Percentiles rank a stretch among this genome's conserved stretches.
Conservation (phyloP, 2,888 invertebrate genomes). For the Ypsolopha sequella region DNA sequence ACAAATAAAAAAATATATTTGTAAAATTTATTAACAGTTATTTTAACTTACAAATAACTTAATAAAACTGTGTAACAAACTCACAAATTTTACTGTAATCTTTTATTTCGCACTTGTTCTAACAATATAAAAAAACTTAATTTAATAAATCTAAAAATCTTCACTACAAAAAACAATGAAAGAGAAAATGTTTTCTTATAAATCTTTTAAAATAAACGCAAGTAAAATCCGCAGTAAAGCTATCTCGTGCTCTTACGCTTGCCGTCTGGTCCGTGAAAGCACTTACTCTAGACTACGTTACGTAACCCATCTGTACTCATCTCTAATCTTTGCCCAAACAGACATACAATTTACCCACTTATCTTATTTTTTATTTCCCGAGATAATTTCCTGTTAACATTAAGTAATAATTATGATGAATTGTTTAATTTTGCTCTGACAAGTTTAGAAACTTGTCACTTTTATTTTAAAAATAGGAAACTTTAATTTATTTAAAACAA, state of each 20-base stretch:
- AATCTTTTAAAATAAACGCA: no score
- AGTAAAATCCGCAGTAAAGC: no score
- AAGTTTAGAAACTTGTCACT: no score
- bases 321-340: slow-evolving; percentile 10
- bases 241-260: background rate
- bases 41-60: background rate
- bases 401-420: background rate
- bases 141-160: no score
- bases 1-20: slow-evolving; percentile 24
- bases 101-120: background rate
- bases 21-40: background rate
- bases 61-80: background rate
- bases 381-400: background rate
- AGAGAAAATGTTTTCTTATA: background rate
- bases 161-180: background rate
- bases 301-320: background rate
- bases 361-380: slow-evolving; percentile 1
- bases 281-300: background rate
- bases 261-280: background rate
- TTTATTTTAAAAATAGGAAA: no score
- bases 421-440: no score
- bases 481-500: no score
- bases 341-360: slow-evolving; percentile 7
- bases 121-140: background rate
- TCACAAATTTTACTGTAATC: background rate